Evolutionary conservation across 2,888 invertebrate genomes (phyloP).

Genomic region (Brassicogethes aeneus): DNA sequence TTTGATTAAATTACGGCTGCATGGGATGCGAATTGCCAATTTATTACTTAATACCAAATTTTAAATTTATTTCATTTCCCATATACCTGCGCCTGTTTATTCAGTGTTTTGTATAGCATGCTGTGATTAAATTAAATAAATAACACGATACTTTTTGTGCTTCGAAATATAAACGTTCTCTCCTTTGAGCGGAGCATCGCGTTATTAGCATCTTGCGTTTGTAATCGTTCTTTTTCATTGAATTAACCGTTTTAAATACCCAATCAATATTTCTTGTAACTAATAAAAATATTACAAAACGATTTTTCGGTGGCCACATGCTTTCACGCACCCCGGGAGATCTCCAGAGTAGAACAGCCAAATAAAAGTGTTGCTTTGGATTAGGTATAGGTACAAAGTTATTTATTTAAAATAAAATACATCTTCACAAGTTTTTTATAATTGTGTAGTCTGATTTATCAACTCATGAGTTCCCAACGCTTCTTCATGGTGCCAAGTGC

Average conservation of each 20-base stretch:
- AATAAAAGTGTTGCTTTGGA: too few relatives aligned
- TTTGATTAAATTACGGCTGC: too few relatives aligned
- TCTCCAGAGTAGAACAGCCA: too few relatives aligned
- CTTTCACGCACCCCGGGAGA: too few relatives aligned
- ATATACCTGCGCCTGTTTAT: background rate
- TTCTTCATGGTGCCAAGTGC: too few relatives aligned
- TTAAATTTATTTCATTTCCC: background rate
- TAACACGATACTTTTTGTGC: background rate
- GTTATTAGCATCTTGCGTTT: background rate
- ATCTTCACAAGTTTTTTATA: too few relatives aligned
- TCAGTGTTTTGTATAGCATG: background rate
- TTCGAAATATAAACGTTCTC: background rate
- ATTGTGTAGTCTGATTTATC: too few relatives aligned
- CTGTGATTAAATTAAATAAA: constrained; percentile 1
- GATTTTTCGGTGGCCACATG: too few relatives aligned
- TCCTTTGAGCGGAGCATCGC: background rate
- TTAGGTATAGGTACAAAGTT: too few relatives aligned
- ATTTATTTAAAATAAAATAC: too few relatives aligned
- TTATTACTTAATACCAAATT: background rate
- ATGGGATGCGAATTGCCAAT: too few relatives aligned
- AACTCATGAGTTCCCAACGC: too few relatives aligned
- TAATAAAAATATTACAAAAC: background rate
- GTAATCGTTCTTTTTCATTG: background rate
- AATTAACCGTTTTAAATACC: background rate
- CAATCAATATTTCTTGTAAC: background rate